Base-by-base conservation (phyloP, 2,113 vertebrate genomes). In the Rhinichthys klamathensis region DNA sequence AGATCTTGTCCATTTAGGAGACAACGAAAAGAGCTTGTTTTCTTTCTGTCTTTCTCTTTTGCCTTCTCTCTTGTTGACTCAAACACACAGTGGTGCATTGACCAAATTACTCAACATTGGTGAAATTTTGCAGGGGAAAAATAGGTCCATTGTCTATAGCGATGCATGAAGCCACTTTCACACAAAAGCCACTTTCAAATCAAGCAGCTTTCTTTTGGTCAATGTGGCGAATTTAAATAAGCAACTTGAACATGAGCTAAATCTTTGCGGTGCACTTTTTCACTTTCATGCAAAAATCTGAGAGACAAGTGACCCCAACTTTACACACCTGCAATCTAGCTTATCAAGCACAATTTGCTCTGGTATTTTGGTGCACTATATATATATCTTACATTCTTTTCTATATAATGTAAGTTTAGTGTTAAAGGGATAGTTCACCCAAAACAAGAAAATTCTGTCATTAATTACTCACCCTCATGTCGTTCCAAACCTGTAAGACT, bases 1-100 rank as follows among this genome's bases (percentile, higher is more conserved):
- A 84, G 61, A 81, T 30, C 25, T 18, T 67, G 23, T 79, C 51
- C 75, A 35, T 73, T 73, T 77, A 56, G 51, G 56, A 79, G 56
- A 67, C 27, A 38, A 49, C 18, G 38, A 44, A 49, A 9, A 70
- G 12, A 70, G 65, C 44, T 60, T 58, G 18, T 60, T 79, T 79
- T 35, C 44, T 60, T 23, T 58, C 8, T 58, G 30, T 32, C 8
- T 56, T 79, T 56, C 18, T 56, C 9, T 77, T 32, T 32, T 77
- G 23, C 41, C 41, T 46, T 46, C 0, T 74, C 70, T 74, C 12
- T 56, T 77, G 9, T 54, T 35, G 27, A 13, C 16, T 32, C 27
- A 77, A 56, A 77, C 35, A 44, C 46, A 46, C 25, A 75, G 25
- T 46, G 4, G 41, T 15, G 44, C 41, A 74, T 74, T 12, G 41